Percentiles rank a stretch among this genome's conserved stretches.
These are phyloP conservation scores for Halesus radiatus DNA, from an alignment of 1,140 invertebrate species.

Conservation along the genomic window DNA sequence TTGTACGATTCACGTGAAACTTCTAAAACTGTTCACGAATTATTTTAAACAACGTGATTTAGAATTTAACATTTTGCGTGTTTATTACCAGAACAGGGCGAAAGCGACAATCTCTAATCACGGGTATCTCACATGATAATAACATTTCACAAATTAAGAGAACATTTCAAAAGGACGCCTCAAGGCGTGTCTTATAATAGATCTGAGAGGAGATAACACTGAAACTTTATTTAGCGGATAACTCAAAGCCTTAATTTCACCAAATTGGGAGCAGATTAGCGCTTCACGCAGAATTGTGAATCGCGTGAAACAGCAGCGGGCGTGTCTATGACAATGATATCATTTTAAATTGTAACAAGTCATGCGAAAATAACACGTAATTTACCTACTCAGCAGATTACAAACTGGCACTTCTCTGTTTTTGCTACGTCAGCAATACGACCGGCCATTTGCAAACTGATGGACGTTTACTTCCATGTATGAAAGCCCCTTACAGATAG, in stretches of 20 bases:
- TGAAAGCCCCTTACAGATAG: not conserved
- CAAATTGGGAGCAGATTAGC: slow-evolving; percentile 3
- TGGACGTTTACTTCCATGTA: not conserved
- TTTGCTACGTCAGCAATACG: slow-evolving; percentile 8
- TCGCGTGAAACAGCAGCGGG: not conserved
- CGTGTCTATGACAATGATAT: slow-evolving; percentile 19
- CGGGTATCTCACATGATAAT: too few relatives aligned
- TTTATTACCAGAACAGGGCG: too few relatives aligned
- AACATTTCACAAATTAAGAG: too few relatives aligned
- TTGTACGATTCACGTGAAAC: too few relatives aligned
- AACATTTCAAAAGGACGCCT: too few relatives aligned
- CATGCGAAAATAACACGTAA: slow-evolving; percentile 22
- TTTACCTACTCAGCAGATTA: not conserved
- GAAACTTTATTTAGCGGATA: not conserved
- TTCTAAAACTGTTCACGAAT: too few relatives aligned
- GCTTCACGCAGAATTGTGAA: not conserved
- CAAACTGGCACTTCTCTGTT: slow-evolving; percentile 1
- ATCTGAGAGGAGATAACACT: too few relatives aligned
- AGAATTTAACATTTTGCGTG: too few relatives aligned
- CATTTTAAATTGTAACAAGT: slow-evolving; percentile 9
- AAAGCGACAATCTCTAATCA: too few relatives aligned
- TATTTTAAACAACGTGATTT: too few relatives aligned
- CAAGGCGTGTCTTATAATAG: too few relatives aligned
- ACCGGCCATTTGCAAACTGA: not conserved
- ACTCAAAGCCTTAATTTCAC: not conserved